A percentile compares a stretch with the other conserved stretches of the same genome.
Evolutionary conservation across 2,113 vertebrate genomes (phyloP).

Genomic region (Eudyptes chrysolophus): DNA sequence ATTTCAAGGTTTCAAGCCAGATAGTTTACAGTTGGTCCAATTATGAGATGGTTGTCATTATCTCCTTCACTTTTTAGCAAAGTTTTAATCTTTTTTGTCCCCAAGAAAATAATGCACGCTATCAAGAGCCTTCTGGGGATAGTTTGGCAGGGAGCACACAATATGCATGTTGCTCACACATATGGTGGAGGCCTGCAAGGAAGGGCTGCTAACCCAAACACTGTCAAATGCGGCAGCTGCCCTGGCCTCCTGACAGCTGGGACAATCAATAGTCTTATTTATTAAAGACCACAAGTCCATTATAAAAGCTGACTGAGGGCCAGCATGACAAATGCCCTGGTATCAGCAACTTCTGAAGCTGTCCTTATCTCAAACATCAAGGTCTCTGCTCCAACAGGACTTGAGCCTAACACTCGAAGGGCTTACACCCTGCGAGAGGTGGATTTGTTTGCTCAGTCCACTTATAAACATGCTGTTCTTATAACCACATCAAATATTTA

Average conservation of each 20-base stretch:
- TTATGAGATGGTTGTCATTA: neutral
- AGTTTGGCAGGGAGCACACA: neutral
- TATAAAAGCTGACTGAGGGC: conserved; percentile 23
- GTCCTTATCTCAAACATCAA: conserved; percentile 20
- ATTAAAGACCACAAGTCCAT: conserved; percentile 31
- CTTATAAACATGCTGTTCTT: neutral
- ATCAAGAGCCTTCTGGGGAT: neutral
- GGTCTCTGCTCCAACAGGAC: conserved; percentile 6
- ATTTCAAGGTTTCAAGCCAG: neutral
- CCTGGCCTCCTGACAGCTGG: conserved; percentile 36
- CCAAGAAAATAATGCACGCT: neutral
- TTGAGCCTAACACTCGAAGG: neutral
- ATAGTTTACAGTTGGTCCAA: neutral
- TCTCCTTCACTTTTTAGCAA: neutral
- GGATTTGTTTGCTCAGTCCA: conserved; percentile 9
- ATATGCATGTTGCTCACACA: neutral
- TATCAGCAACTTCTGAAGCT: neutral
- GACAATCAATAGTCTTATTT: neutral
- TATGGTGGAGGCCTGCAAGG: neutral
- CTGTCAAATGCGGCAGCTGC: conserved; percentile 1
- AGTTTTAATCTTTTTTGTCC: conserved; percentile 5
- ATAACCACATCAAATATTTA: neutral
- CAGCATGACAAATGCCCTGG: neutral
- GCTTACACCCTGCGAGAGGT: neutral
- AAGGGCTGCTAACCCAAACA: conserved; percentile 46